Conservation (phyloP, 2,113 vertebrate genomes). For the Embiotoca jacksoni region DNA sequence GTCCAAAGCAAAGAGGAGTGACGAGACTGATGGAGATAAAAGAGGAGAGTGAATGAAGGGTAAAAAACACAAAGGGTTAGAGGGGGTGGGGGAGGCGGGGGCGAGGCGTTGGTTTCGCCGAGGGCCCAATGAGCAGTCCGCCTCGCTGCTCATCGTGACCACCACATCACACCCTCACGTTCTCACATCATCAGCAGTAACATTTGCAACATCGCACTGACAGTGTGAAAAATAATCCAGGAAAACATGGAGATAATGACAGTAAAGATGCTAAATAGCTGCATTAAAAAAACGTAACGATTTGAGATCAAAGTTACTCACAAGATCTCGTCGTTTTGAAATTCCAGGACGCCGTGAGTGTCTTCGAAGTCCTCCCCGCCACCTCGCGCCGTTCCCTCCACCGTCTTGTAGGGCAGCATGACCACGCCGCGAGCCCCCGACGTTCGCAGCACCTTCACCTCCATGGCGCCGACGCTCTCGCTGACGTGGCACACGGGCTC, state of each 20-base stretch:
- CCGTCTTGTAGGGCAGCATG: constrained; percentile 94
- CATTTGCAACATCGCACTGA: constrained; percentile 33
- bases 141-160: constrained; percentile 47
- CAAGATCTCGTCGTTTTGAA: constrained; percentile 99
- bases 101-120: background rate
- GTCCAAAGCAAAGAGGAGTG: constrained; percentile 25
- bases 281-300: too few relatives aligned
- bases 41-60: constrained; percentile 28
- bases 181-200: constrained; percentile 41
- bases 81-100: background rate
- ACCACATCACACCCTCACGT: constrained; percentile 62
- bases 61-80: constrained; percentile 1
- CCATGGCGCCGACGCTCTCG: constrained; percentile 97
- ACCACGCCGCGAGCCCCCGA: constrained; percentile 97
- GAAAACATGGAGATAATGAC: constrained; percentile 20
- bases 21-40: constrained; percentile 32
- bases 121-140: constrained; percentile 37
- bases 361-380: constrained; percentile 98
- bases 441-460: constrained; percentile 97
- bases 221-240: constrained; percentile 3
- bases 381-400: constrained; percentile 94
- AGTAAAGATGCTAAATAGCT: background rate
- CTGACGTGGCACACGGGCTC: constrained; percentile 93
- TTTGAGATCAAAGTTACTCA: constrained; percentile 84
- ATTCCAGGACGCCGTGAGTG: constrained; percentile 92